phyloP scores from a whole-genome alignment of 2,797 vertebrate species.

The Oreochromis grahami region DNA sequence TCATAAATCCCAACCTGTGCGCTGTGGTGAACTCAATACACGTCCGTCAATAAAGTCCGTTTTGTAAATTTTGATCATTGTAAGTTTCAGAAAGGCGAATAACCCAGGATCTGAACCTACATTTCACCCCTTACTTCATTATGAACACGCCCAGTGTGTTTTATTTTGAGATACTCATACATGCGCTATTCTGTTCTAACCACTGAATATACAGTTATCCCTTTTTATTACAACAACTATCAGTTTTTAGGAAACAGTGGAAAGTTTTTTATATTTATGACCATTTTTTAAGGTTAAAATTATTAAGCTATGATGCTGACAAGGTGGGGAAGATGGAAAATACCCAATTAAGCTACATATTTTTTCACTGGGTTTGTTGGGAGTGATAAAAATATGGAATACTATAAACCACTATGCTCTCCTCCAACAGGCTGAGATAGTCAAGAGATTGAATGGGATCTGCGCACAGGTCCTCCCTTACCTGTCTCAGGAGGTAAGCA shows the following conservation, averaged over 20 bases:
- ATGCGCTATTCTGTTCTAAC: neutral
- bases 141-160: neutral
- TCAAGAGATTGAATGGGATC: constrained; percentile 96
- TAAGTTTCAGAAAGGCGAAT: rapidly evolving
- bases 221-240: neutral
- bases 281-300: neutral
- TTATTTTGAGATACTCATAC: neutral
- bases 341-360: neutral
- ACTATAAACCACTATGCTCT: neutral
- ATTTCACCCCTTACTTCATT: neutral
- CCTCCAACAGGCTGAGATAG: constrained; percentile 88
- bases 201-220: neutral
- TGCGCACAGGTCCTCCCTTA: constrained; percentile 97
- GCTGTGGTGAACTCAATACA: neutral
- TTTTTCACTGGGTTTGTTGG: neutral
- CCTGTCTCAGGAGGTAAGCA: constrained; percentile 93
- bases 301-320: neutral
- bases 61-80: neutral
- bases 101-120: neutral
- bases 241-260: neutral
- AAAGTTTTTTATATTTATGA: neutral
- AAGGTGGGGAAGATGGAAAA: neutral
- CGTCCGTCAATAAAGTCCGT: rapidly evolving
- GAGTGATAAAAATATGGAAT: neutral
- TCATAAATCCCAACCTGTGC: neutral